A percentile compares a stretch with the other conserved stretches of the same genome.
Evolutionary conservation across 2,888 invertebrate genomes (phyloP).

Genomic region (Agapetus fuscipes): DNA sequence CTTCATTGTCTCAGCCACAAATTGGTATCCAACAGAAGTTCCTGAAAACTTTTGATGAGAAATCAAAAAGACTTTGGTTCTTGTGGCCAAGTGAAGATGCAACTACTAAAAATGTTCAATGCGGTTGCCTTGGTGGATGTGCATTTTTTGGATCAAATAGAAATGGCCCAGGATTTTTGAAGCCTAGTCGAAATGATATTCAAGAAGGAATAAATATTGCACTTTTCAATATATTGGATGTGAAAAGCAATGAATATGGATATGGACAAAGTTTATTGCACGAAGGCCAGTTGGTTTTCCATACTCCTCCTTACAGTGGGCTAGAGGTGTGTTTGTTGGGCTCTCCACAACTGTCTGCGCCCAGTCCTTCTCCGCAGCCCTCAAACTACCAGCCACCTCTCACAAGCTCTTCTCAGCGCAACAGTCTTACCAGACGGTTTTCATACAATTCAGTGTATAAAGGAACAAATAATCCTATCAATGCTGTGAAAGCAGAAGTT

Average conservation of each 20-base stretch:
- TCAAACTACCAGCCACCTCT: slow-evolving; percentile 35
- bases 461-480: slow-evolving; percentile 38
- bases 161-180: slow-evolving; percentile 83
- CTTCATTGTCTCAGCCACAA: slow-evolving; percentile 68
- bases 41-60: slow-evolving; percentile 72
- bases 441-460: slow-evolving; percentile 42
- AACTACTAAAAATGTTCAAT: slow-evolving; percentile 56
- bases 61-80: slow-evolving; percentile 85
- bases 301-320: slow-evolving; percentile 79
- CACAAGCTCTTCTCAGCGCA: slow-evolving; percentile 18
- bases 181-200: slow-evolving; percentile 70
- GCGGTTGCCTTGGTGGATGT: slow-evolving; percentile 94
- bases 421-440: slow-evolving; percentile 40
- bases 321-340: slow-evolving; percentile 70
- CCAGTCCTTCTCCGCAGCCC: slow-evolving; percentile 39
- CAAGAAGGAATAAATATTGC: slow-evolving; percentile 78
- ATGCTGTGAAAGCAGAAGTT: slow-evolving; percentile 51
- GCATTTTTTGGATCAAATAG: slow-evolving; percentile 88
- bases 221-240: slow-evolving; percentile 60
- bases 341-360: slow-evolving; percentile 33
- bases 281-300: slow-evolving; percentile 77
- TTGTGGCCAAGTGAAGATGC: slow-evolving; percentile 69
- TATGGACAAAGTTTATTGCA: slow-evolving; percentile 92
- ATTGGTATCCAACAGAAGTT: slow-evolving; percentile 77
- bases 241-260: slow-evolving; percentile 72